A percentile compares a stretch with the other conserved stretches of the same genome.
phyloP scores from a whole-genome alignment of 2,113 vertebrate species.

The Neoarius graeffei region DNA sequence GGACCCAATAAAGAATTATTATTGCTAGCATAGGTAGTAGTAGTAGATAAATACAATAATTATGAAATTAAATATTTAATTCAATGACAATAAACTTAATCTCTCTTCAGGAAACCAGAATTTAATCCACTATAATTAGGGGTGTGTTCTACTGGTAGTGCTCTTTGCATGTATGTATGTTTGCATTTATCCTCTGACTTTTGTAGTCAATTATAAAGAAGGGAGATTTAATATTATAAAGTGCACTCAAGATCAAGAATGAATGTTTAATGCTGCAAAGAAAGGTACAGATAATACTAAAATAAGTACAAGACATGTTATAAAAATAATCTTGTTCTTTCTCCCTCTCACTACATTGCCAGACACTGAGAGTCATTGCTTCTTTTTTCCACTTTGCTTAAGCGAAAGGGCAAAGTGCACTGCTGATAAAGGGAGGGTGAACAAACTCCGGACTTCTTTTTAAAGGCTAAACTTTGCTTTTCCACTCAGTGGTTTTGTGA shows the following conservation, averaged over 20 bases:
- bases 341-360: background rate
- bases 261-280: background rate
- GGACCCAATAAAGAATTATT: background rate
- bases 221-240: background rate
- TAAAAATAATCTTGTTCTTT: background rate
- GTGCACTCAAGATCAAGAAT: background rate
- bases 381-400: conserved; percentile 12
- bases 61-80: background rate
- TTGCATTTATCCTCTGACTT: background rate
- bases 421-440: conserved; percentile 33
- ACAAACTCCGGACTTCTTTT: background rate
- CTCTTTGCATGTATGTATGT: background rate
- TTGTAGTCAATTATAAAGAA: background rate
- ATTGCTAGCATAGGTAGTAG: background rate
- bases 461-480: conserved; percentile 28
- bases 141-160: background rate
- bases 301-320: background rate
- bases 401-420: conserved; percentile 30
- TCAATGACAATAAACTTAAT: background rate
- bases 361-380: background rate
- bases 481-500: conserved; percentile 29
- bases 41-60: background rate
- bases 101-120: background rate
- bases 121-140: background rate
- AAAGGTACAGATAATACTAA: background rate